Evolutionary conservation across 37 sponge, comb jelly and placozoan species (phyloP), one percentile per base, ranked within the genome.

Genomic region (Bolinopsis microptera): DNA sequence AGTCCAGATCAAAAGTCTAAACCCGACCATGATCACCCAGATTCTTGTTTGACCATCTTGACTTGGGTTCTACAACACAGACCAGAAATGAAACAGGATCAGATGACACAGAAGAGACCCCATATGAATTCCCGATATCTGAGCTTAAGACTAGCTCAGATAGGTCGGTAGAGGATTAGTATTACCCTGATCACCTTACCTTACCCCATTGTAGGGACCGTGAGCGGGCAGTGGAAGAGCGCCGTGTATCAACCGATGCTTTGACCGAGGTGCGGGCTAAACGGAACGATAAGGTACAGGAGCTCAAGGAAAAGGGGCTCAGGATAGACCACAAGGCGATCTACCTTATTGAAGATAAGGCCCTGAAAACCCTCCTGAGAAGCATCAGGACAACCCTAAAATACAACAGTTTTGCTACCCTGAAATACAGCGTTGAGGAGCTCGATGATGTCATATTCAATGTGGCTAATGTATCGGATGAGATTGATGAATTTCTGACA

Each of bases 311-410:
- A 86, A 86, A 86, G 61, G 90, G 90, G 25, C 61, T 86, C 48
- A 38, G 39, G 21, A 41, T 86, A 24, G 90, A 86, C 61, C 41
- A 28, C 61, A 38, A 23, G 30, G 61, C 30, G 25, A 86, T 48
- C 27, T 86, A 41, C 61, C 90, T 86, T 86, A 86, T 86, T 26
- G 90, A 86, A 38, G 90, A 86, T 27, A 86, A 8, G 61, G 61
- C 13, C 2, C 90, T 41, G 48, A 86, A 41, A 41, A 8, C 32
- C 3, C 90, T 86, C 61, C 61, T 41, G 18, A 34, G 18, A 8
- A 41, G 18, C n/a, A 41, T 41, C 90, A 39, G 35, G 36, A 41
- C 16, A 22, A 41, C 61, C 26, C 90, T 86, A 28, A 86, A 86
- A 23, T 41, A 86, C 90, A 41, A 41, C 35, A 86, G 90, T 30